These are phyloP conservation scores for Venustaconcha ellipsiformis DNA, from an alignment of 1,140 invertebrate genomes.

Conservation along the genomic window DNA sequence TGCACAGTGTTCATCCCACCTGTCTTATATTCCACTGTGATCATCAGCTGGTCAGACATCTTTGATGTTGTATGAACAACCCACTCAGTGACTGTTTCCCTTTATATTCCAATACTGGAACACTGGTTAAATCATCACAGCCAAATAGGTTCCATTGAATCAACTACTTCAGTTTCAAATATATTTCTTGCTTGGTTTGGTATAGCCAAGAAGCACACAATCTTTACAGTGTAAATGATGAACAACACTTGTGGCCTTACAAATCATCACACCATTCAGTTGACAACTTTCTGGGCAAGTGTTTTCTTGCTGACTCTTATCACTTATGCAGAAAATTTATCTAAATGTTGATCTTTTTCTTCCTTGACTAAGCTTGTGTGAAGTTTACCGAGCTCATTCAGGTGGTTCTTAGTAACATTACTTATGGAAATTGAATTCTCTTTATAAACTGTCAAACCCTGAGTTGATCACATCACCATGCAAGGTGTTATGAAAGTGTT, in stretches of 20 bases:
- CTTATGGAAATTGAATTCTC: constrained; percentile 5
- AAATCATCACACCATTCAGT: constrained; percentile 13
- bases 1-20: constrained; percentile 14
- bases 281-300: neutral
- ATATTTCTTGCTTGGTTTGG: neutral
- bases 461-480: constrained; percentile 11
- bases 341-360: neutral
- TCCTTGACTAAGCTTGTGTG: no score
- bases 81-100: constrained; percentile 1
- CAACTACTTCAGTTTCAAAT: constrained; percentile 1
- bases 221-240: constrained; percentile 24
- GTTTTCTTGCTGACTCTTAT: constrained; percentile 18
- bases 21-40: constrained; percentile 14
- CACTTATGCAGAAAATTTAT: constrained; percentile 13
- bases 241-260: neutral
- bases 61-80: constrained; percentile 3
- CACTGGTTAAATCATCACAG: neutral
- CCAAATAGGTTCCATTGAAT: neutral
- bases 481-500: constrained; percentile 8
- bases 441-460: constrained; percentile 5
- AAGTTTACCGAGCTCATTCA: neutral
- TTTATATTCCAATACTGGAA: constrained; percentile 8
- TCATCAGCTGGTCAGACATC: constrained; percentile 18
- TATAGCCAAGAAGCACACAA: constrained; percentile 4
- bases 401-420: neutral